Conservation (phyloP, 92 coral and sea anemone genomes). For the Palythoa grandiflora region DNA sequence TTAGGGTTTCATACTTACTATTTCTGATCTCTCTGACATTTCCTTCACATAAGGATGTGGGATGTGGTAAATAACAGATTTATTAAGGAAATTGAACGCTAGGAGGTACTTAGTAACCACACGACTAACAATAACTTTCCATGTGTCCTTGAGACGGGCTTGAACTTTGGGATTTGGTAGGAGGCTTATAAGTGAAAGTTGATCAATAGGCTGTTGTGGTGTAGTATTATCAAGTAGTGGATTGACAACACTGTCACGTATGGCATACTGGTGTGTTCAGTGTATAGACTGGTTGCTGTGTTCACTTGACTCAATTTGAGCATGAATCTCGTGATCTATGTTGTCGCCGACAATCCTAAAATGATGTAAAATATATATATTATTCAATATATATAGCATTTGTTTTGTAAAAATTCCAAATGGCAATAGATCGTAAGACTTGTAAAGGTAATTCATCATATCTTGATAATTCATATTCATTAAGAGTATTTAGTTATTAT, state of each 20-base stretch:
- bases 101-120: constrained; percentile 56
- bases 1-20: constrained; percentile 57
- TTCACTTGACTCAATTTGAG: constrained; percentile 38
- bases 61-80: constrained; percentile 66
- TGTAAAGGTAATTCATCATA: too few species aligned
- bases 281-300: constrained; percentile 69
- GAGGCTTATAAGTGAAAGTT: constrained; percentile 55
- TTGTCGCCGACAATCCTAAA: constrained; percentile 48
- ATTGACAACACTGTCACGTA: constrained; percentile 50
- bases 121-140: constrained; percentile 63
- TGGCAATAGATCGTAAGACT: not conserved
- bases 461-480: too few species aligned
- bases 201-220: constrained; percentile 56
- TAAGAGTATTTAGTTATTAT: too few species aligned
- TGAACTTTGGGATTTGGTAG: constrained; percentile 62
- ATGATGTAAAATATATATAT: not conserved
- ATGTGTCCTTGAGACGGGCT: constrained; percentile 39
- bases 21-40: constrained; percentile 72
- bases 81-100: constrained; percentile 44
- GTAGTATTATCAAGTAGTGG: constrained; percentile 39
- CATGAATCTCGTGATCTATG: constrained; percentile 39
- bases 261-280: constrained; percentile 83
- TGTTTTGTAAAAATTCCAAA: not conserved
- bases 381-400: too few species aligned
- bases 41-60: constrained; percentile 69